Base-by-base conservation (phyloP, 2,797 vertebrate genomes). In the Danio tinwini region DNA sequence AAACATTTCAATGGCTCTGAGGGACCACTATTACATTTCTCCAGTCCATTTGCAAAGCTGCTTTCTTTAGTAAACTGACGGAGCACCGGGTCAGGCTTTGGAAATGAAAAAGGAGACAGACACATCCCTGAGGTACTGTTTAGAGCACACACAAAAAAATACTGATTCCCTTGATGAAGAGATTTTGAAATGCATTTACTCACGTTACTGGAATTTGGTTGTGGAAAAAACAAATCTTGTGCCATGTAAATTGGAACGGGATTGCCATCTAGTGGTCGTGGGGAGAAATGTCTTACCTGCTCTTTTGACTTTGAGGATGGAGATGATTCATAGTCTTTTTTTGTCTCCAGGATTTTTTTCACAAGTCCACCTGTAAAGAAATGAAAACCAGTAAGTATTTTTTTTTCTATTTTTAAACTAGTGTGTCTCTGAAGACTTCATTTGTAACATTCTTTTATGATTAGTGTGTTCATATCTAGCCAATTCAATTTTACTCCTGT, bases 311-410 rank as follows among this genome's bases (percentile, higher is more conserved):
- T 95, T 7, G 88, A 75, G 1, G 92, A 88, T 47, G 88, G 91
- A 5, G 92, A 87, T 0, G 90, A 88, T 85, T 99, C 98, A 72
- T 95, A 99, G 86, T 98, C 95, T 82, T 96, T 98, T 90, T 99
- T 99, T 5, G 96, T 97, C 88, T 99, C 97, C 61, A 99, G 88
- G 86, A 99, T 97, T 87, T 93, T 97, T 88, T 97, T 97, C 76
- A 99, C 97, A 50, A 99, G 97, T n/a, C 95, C 96, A 84, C 97
- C 98, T 99, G 88, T 10, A 70, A 83, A 37, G 16, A 81, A 21
- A 72, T 6, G n/a, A 75, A 76, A 64, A 50, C 42, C 1, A 81
- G 1, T 81, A 17, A 55, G 13, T 45, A 6, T 17, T 52, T 37
- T 9, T 2, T 52, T 11, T 59, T 7, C 12, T 29, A 29, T 29